Percentiles rank a stretch among this genome's conserved stretches.
These are phyloP conservation scores for Ailuropoda melanoleuca DNA, from an alignment of 2,113 vertebrate genomes.

Conservation along the genomic window DNA sequence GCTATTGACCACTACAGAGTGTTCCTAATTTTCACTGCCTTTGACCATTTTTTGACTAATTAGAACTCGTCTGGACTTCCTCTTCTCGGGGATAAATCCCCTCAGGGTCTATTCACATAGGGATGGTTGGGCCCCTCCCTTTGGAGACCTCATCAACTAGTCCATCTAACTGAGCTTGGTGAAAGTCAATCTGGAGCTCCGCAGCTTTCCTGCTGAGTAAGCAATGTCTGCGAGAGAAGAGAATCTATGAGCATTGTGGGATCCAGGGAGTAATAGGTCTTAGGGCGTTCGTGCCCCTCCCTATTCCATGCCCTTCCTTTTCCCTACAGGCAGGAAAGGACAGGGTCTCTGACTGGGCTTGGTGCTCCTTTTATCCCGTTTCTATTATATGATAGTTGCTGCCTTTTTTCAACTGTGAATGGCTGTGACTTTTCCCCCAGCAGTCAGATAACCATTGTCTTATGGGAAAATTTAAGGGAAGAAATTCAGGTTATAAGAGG, in stretches of 20 bases:
- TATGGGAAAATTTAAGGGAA: slow-evolving; percentile 29
- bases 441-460: not conserved
- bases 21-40: not conserved
- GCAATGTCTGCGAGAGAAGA: slow-evolving; percentile 41
- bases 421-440: not conserved
- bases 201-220: not conserved
- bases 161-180: not conserved
- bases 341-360: not conserved
- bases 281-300: not conserved
- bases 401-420: not conserved
- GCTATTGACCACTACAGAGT: not conserved
- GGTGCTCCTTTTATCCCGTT: not conserved
- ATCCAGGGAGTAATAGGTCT: not conserved
- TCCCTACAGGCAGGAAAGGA: not conserved
- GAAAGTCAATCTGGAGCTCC: not conserved
- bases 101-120: not conserved
- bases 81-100: not conserved
- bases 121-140: not conserved
- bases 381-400: not conserved
- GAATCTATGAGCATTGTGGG: not conserved
- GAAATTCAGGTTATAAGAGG: not conserved
- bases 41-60: not conserved
- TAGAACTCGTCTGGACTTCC: not conserved
- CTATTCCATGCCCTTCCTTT: not conserved
- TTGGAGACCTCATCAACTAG: not conserved